Percentiles rank a stretch among this genome's conserved stretches.
These are phyloP conservation scores for Gymnocypris eckloni DNA, from an alignment of 2,797 vertebrate species.

Conservation along the genomic window DNA sequence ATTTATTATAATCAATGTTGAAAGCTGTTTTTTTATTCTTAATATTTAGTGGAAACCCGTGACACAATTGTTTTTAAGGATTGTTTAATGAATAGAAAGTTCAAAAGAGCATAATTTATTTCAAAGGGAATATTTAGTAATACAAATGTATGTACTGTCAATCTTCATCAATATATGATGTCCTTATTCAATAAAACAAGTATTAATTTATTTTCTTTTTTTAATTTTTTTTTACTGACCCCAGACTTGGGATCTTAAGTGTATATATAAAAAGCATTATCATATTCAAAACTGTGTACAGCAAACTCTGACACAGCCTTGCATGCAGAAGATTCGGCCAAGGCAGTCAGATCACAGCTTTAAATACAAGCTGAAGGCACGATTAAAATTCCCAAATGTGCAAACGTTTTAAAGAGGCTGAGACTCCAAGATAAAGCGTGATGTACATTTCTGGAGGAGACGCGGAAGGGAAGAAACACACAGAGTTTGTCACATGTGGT, in stretches of 20 bases:
- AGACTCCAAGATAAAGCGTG: slow-evolving; percentile 77
- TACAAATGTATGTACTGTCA: not conserved
- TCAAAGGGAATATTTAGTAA: not conserved
- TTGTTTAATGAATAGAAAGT: not conserved
- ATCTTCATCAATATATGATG: not conserved
- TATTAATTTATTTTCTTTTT: not conserved
- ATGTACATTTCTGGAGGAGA: slow-evolving; percentile 74
- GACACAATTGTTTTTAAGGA: not conserved
- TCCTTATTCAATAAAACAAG: not conserved
- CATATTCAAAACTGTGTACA: slow-evolving; percentile 63
- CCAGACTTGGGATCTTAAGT: slow-evolving; percentile 5
- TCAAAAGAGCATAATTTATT: not conserved
- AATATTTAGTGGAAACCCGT: not conserved
- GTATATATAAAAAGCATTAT: slow-evolving; percentile 52
- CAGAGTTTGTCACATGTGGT: slow-evolving; percentile 74
- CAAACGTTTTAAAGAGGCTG: slow-evolving; percentile 81
- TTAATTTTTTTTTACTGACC: not conserved
- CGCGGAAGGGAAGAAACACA: slow-evolving; percentile 66
- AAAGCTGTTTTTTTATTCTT: not conserved
- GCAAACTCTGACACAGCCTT: slow-evolving; percentile 62
- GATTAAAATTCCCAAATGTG: slow-evolving; percentile 81
- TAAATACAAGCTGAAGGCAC: slow-evolving; percentile 79
- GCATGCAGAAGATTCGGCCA: slow-evolving; percentile 59
- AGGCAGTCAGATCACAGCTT: slow-evolving; percentile 76
- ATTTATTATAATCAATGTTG: not conserved